These are phyloP conservation scores for Vesta saturnalis DNA, from an alignment of 2,888 invertebrate species.

Conservation along the genomic window DNA sequence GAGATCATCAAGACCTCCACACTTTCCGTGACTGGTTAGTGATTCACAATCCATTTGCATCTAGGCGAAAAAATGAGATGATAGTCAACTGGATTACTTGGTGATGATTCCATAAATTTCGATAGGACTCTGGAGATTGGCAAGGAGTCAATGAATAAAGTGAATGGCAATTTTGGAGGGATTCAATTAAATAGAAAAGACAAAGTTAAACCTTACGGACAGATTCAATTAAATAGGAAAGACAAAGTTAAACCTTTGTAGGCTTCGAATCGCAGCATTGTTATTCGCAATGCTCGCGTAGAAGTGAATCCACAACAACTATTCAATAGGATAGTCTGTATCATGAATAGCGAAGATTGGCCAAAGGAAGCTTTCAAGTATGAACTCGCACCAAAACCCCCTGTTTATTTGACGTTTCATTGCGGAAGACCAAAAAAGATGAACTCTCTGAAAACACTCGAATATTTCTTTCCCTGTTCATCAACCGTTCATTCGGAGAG, in stretches of 20 bases:
- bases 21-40: neutral
- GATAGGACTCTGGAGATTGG: neutral
- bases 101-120: neutral
- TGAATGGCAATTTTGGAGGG: neutral
- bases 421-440: neutral
- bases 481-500: too few relatives aligned
- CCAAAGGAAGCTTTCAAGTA: too few relatives aligned
- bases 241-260: too few relatives aligned
- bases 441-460: neutral
- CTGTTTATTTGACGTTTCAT: neutral
- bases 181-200: neutral
- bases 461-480: neutral
- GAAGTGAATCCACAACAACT: too few relatives aligned
- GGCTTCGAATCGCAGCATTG: too few relatives aligned
- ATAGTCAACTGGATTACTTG: too few relatives aligned
- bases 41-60: neutral
- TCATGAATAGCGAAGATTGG: neutral
- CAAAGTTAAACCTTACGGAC: neutral
- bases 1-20: neutral
- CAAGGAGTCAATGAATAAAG: too few relatives aligned
- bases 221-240: too few relatives aligned
- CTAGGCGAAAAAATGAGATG: neutral
- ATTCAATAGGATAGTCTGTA: neutral
- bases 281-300: too few relatives aligned
- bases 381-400: neutral